Base-by-base conservation (phyloP, 2,888 invertebrate species). In the Timandra comae region DNA sequence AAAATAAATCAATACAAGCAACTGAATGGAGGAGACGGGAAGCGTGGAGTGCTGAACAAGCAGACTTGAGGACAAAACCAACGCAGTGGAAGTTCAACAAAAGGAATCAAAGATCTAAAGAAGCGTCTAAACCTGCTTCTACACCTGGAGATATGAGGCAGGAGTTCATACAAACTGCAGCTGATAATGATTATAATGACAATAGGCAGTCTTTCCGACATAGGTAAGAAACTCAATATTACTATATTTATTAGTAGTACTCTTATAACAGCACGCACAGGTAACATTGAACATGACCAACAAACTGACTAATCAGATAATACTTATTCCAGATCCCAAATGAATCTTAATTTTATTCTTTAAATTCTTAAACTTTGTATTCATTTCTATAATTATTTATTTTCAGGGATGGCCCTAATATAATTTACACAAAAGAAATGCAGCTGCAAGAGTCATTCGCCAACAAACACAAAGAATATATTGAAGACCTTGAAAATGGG, bases 31-130 rank as follows among this genome's bases (percentile, higher is more conserved):
- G 91, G 60, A 86, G 91, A 65, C 89, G 92, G 63, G 94, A 95
- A 87, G 95, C 95, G 16, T 95, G 95, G 95, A 94, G 94, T 59
- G 94, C 94, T 23, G 93, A 93, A 70, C 90, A 88, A 60, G 77
- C 87, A 62, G 89, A 90, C 78, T 82, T 88, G 65, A 87, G 89
- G 73, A 90, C 90, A 52, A 90, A 89, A 64, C 89, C 91, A 49
- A 90, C 89, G 33, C 90, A 91, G 56, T 92, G 92, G 92, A 91
- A 91, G 59, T 92, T 92, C 67, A 91, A 92, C 71, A 89, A 91
- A 49, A 87, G 90, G 52, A 89, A 89, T 50, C 80, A 78, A 49
- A 74, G 73, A 58, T 81, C 80, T 29, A 86, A 81, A 62, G 87
- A 88, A 43, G 84, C 76, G 45, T 73, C 84, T 32, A 84, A 86